Base-by-base conservation (phyloP, 2,888 invertebrate genomes). In the Scaptomyza flava region DNA sequence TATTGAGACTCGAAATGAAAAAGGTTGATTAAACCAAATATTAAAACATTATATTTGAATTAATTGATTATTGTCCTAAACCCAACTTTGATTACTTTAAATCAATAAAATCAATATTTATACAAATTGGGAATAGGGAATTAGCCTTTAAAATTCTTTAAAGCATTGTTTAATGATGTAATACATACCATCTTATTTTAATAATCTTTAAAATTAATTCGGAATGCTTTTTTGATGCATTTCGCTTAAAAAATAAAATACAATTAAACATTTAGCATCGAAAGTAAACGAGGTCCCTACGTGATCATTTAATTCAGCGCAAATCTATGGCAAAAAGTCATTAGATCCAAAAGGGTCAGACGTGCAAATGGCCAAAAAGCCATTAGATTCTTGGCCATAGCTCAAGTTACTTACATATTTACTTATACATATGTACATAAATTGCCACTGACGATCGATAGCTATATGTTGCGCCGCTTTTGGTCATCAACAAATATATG, bases 301-400 rank as follows among this genome's bases (percentile, higher is more conserved):
- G 52, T 66, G 51, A 71, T 48, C 51, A 36, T 53, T 59, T 27
- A 34, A 53, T 51, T 38, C 5, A 52, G 36, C 50, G 30, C 41
- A 63, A 52, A 14, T 60, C 17, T 71, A 69, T 77, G 74, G 79
- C 68, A 30, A 77, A 72, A 79, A 72, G 43, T 66, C 62, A 83
- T 81, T 84, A 65, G 61, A 64, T 65, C 41, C 61, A 81, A 87
- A 79, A 75, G 80, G 87, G 82, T 79, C 87, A 82, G 67, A 87
- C 82, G 87, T 84, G 85, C 74, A 53, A 78, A 75, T 74, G 33
- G 57, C 66, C 52, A 56, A 41, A 53, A 41, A 57, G 56, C 33
- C 53, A 67, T 43, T 56, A 43, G 58, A 59, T 66, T 59, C 66
- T 72, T 63, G 60, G 59, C 61, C 73, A 63, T 38, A 46, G 23